phyloP scores from a whole-genome alignment of 2,797 vertebrate species.

The Diplodus sargus region DNA sequence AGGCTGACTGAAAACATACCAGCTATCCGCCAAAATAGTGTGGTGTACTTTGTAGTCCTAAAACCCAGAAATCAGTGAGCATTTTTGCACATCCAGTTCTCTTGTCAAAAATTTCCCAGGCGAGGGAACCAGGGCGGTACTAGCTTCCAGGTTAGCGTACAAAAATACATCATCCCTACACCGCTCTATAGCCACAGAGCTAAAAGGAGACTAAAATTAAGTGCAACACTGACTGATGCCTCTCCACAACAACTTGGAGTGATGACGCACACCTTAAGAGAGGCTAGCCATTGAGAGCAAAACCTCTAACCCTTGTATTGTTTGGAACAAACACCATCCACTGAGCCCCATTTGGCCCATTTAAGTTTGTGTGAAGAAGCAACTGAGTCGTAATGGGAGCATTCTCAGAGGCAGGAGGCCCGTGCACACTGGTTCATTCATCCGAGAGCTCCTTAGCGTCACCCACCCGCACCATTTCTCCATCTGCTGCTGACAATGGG shows the following conservation, averaged over 20 bases:
- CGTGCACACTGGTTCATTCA: slow-evolving; percentile 56
- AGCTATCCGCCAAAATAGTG: neutral
- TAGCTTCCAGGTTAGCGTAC: no score
- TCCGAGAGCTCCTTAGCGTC: slow-evolving; percentile 37
- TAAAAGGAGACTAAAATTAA: neutral
- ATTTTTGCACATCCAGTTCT: no score
- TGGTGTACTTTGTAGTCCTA: no score
- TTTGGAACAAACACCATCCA: slow-evolving; percentile 2
- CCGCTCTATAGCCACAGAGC: no score
- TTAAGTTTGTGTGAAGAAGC: slow-evolving; percentile 17
- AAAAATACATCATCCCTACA: no score
- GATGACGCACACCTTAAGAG: neutral
- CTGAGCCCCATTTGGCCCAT: slow-evolving; percentile 11
- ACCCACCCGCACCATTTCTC: slow-evolving; percentile 48
- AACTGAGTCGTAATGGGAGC: slow-evolving; percentile 26
- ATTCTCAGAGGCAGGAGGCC: slow-evolving; percentile 37
- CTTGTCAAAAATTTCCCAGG: no score
- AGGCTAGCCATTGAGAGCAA: neutral
- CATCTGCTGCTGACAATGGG: slow-evolving; percentile 58
- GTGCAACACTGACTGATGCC: neutral
- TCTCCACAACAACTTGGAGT: neutral
- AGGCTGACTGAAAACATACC: neutral
- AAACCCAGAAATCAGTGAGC: no score
- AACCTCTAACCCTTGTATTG: slow-evolving; percentile 15
- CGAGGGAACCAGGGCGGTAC: no score